Evolutionary conservation across 2,888 invertebrate species (phyloP), one percentile per base, ranked within the genome.

Genomic region (Sinotaia quadrata): DNA sequence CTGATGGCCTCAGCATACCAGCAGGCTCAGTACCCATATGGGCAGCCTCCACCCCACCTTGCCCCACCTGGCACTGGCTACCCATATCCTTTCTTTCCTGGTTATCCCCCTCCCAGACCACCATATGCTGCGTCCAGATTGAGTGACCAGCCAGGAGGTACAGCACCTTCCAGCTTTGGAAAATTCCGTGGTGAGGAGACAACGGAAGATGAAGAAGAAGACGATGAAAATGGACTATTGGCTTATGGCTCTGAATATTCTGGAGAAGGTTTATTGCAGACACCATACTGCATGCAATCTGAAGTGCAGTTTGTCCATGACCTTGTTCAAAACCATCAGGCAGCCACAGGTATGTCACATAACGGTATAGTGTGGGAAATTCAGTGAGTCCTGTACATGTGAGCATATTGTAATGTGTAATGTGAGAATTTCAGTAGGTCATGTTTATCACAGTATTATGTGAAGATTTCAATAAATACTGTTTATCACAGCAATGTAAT

Each of bases 191-290:
- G 69, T 66, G 34, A 68, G 54, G 31, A 72, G 34, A 84, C 87
- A 21, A 87, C 89, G 7, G 87, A 89, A 18, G 71, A 75, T 29
- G 71, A 76, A 33, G 67, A 78, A 4, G 71, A 75, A 2, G 71
- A 75, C 18, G 74, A 76, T 10, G 61, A 73, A 24, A 72, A 67
- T 18, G 65, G 65, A 15, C 56, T 56, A 36, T 65, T 56, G 10
- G 12, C 24, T 54, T 65, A 41, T 21, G 65, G 52, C 21, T 33
- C 56, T 8, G 65, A 65, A 44, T 65, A 56, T 21, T 1, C 47
- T 1, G 44, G 56, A 5, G 65, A 47, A n/a, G 44, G 44, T 12
- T 41, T 56, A 18, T 56, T 65, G 44, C 65, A 56, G 44, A 56
- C 65, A 10, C 54, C 65, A 4, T 36, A n/a, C 37, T 27, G 29